Evolutionary conservation across 2,888 invertebrate species (phyloP), one percentile per base, ranked within the genome.

Genomic region (Cylindroiulus punctatus): DNA sequence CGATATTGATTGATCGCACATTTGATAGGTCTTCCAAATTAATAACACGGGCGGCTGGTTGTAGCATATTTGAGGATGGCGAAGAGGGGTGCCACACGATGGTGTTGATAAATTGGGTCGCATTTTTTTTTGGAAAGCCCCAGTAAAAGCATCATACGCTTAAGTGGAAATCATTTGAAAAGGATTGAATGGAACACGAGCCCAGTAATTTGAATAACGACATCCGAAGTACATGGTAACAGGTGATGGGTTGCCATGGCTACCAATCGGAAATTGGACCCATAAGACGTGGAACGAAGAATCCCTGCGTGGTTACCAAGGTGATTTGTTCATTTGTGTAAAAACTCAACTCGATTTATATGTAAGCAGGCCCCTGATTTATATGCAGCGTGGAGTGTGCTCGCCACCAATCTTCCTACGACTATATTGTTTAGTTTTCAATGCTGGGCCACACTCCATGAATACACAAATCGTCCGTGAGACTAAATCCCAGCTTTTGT

Each of bases 111-210:
- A 52, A 52, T 52, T 19, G 52, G 52, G 52, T 52, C 19, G 52
- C 52, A 52, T 52, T 52, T 52, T 47, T 47, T 52, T 52, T 52
- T 52, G 17, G 52, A 52, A n/a, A n/a, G 52, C 52, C n/a, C 52
- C 52, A 52, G 52, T 52, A 52, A 52, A 52, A 52, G 52, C 52
- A 52, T 52, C 52, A 52, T 52, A 52, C 52, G 52, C 52, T 52
- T 52, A 52, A 52, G 52, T 52, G 52, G 52, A 52, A 52, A 52
- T 52, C 52, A 52, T 52, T 52, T 52, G 52, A 52, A 52, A 52
- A 52, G 52, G 52, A 52, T 52, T 52, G 52, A 52, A 52, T 52
- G 52, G 52, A 52, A 52, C 52, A 52, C 52, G 52, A 52, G 52
- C 52, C 52, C n/a, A 52, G 52, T 52, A 52, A 52, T 52, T 52